A percentile compares a stretch with the other conserved stretches of the same genome.
Conservation (phyloP, 2,797 vertebrate genomes). For the Tympanoctomys barrerae region DNA sequence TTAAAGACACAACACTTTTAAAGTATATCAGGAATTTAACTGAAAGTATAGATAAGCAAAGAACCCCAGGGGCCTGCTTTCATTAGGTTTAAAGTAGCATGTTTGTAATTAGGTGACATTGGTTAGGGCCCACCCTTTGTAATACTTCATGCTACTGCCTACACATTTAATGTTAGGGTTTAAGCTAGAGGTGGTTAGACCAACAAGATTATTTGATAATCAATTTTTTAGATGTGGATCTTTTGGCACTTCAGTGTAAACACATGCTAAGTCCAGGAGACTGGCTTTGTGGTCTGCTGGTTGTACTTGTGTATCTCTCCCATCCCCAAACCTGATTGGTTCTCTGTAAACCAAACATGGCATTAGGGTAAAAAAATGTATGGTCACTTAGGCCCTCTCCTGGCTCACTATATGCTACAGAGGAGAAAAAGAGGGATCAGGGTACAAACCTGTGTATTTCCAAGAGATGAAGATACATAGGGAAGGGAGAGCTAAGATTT, state of each 20-base stretch:
- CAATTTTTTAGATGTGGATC: constrained; percentile 10
- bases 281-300: not conserved
- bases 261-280: not conserved
- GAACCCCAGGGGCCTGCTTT: not conserved
- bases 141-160: not conserved
- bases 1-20: constrained; percentile 34
- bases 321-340: not conserved
- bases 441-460: not conserved
- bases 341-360: not conserved
- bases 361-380: not conserved
- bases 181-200: constrained; percentile 10
- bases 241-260: not conserved
- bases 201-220: constrained; percentile 9
- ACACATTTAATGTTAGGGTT: not conserved
- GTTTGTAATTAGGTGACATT: not conserved
- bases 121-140: not conserved
- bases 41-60: constrained; percentile 39
- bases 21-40: constrained; percentile 48
- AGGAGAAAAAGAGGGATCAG: not conserved
- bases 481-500: not conserved
- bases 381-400: not conserved
- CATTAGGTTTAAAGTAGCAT: constrained; percentile 20
- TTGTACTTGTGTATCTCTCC: not conserved
- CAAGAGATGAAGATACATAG: not conserved
- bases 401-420: not conserved